Base-by-base conservation (phyloP, 1,140 invertebrate species). In the Drosophila sp. region DNA sequence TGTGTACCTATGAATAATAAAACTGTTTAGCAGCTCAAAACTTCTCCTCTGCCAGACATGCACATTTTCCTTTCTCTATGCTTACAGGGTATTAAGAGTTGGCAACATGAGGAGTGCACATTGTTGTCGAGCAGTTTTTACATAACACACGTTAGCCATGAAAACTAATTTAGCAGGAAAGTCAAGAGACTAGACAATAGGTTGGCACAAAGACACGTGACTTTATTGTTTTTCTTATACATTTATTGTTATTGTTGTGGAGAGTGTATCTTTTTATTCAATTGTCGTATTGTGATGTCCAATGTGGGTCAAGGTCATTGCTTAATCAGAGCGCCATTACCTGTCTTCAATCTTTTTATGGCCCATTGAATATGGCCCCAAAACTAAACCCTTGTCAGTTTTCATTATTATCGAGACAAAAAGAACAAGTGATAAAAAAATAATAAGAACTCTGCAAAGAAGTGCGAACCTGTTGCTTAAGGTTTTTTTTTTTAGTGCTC, bases 281-380 rank as follows among this genome's bases (percentile, higher is more conserved):
- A n/a, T n/a, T 27, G 25, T n/a, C 14, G 4, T n/a, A 32, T 51
- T 51, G 32, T 29, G 18, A n/a, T n/a, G 21, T 25, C 1, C 50
- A 27, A 87, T 69, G 72, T 89, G 76, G 82, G 82, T 87, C 82
- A 87, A 87, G 83, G 82, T 65, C 82, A 75, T 57, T 36, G 48
- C 54, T 32, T 84, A 84, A 84, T 84, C 80, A 80, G 73, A 50
- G 75, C 61, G 29, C 43, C 29, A 7, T 75, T 65, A 76, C 76
- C 78, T 87, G 76, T 13, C 48, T 75, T 71, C 74, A 66, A 73
- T 46, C 62, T 58, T 80, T 87, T 89, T 87, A 87, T 78, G 78
- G 72, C 32, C 62, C 59, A 73, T 67, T 62, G 69, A 57, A 8
- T 9, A 57, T n/a, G 38, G 43, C 34, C 54, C 50, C 58, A 7